Evolutionary conservation across 2,113 vertebrate species (phyloP).

Genomic region (Perognathus longimembris): DNA sequence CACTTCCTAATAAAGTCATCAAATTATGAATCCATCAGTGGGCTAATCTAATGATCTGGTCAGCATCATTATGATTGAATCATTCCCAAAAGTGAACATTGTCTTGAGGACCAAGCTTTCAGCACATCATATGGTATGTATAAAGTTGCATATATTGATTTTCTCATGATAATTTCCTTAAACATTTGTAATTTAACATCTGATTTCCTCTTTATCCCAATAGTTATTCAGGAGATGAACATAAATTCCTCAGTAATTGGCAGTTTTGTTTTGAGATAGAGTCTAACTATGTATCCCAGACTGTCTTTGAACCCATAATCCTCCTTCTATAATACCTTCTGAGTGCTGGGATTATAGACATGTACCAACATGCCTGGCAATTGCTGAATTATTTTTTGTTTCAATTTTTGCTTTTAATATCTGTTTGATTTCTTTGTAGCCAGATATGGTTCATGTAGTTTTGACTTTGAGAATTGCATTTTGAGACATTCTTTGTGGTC

Average conservation of each 20-base stretch:
- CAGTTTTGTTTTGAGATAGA: not conserved
- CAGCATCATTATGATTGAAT: not conserved
- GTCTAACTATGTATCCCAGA: no score
- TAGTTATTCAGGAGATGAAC: slow-evolving; percentile 12
- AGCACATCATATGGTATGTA: not conserved
- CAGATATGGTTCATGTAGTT: not conserved
- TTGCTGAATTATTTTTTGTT: not conserved
- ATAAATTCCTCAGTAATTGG: slow-evolving; percentile 30
- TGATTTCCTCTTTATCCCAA: slow-evolving; percentile 26
- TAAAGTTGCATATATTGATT: slow-evolving; percentile 6
- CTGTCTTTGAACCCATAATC: no score
- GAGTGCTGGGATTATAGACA: no score
- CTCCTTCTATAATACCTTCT: no score
- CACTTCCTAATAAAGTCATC: no score
- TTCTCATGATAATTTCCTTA: slow-evolving; percentile 35
- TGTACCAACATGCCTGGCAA: no score
- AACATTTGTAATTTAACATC: slow-evolving; percentile 11
- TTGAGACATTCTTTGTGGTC: slow-evolving; percentile 30
- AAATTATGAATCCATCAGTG: not conserved
- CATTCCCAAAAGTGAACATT: not conserved
- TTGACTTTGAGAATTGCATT: slow-evolving; percentile 51
- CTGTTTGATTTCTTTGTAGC: not conserved
- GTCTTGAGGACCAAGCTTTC: no score
- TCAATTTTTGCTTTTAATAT: not conserved
- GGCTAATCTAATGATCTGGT: not conserved